A percentile compares a stretch with the other conserved stretches of the same genome.
Evolutionary conservation across 2,113 vertebrate genomes (phyloP).

Genomic region (Platysternon megacephalum): DNA sequence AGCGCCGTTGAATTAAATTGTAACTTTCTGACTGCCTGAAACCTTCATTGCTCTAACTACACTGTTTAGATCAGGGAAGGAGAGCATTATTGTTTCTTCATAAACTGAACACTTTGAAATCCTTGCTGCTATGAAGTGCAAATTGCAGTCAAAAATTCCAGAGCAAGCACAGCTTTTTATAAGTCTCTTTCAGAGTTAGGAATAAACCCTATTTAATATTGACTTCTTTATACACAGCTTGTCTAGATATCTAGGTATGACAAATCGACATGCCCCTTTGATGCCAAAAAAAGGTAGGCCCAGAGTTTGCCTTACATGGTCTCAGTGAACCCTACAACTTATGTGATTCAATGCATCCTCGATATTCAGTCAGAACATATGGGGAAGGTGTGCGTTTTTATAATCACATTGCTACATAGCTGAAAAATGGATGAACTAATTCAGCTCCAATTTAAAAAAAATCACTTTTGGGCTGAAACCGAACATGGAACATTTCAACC

Average conservation of each 20-base stretch:
- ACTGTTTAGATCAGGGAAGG: neutral
- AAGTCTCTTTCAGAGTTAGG: neutral
- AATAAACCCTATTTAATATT: neutral
- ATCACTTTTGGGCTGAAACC: constrained; percentile 15
- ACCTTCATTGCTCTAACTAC: neutral
- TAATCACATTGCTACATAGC: neutral
- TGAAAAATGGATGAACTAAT: neutral
- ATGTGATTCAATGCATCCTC: neutral
- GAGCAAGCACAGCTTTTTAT: neutral
- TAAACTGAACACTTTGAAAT: neutral
- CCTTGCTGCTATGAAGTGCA: neutral
- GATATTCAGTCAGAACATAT: neutral
- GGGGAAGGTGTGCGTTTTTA: neutral
- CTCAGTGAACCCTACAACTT: neutral
- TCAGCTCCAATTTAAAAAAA: constrained; percentile 19
- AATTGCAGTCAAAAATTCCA: neutral
- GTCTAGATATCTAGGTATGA: neutral
- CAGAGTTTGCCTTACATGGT: neutral
- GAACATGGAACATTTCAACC: constrained; percentile 42
- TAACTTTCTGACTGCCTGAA: neutral
- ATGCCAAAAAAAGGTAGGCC: neutral
- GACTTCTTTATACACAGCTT: neutral
- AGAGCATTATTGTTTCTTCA: neutral
- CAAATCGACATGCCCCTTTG: neutral
- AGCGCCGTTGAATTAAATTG: neutral